These are phyloP conservation scores for Cephus cinctus DNA, from an alignment of 1,140 invertebrate genomes.

Conservation along the genomic window DNA sequence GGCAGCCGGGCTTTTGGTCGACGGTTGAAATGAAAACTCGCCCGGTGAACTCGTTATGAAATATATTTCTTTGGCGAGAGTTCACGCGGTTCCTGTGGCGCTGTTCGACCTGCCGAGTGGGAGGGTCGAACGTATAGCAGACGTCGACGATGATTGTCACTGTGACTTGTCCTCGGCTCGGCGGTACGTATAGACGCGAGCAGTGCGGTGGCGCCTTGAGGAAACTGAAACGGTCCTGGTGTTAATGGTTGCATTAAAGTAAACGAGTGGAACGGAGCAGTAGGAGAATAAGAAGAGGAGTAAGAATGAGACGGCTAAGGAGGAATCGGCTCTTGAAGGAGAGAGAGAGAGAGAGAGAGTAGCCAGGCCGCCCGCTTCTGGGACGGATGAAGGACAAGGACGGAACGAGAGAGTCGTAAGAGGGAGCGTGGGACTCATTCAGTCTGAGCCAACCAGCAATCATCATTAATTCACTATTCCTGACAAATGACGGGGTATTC, in stretches of 20 bases:
- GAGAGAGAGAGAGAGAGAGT: background rate
- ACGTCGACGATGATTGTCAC: background rate
- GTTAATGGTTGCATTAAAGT: slow-evolving; percentile 44
- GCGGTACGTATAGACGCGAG: too few species aligned
- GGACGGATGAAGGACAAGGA: slow-evolving; percentile 1
- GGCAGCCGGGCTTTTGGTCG: slow-evolving; percentile 1
- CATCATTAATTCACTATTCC: slow-evolving; percentile 52
- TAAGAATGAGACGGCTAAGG: too few species aligned
- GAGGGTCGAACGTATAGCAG: slow-evolving; percentile 6
- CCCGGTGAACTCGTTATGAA: slow-evolving; percentile 20
- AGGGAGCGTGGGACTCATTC: slow-evolving; percentile 32
- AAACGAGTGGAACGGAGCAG: slow-evolving; percentile 30
- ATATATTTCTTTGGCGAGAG: slow-evolving; percentile 20
- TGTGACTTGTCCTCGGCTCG: too few species aligned
- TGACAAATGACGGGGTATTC: slow-evolving; percentile 49
- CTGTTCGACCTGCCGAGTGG: slow-evolving; percentile 9
- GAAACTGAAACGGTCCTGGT: background rate
- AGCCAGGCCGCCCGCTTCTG: slow-evolving; percentile 1
- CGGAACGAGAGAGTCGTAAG: slow-evolving; percentile 17
- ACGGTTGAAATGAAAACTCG: slow-evolving; percentile 30
- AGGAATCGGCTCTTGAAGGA: too few species aligned
- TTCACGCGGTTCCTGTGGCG: too few species aligned
- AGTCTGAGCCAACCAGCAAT: slow-evolving; percentile 38
- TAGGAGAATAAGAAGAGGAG: background rate
- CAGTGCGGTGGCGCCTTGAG: too few species aligned